A percentile compares a stretch with the other conserved stretches of the same genome.
Conservation (phyloP, 2,797 vertebrate genomes). For the Argentina silus region DNA sequence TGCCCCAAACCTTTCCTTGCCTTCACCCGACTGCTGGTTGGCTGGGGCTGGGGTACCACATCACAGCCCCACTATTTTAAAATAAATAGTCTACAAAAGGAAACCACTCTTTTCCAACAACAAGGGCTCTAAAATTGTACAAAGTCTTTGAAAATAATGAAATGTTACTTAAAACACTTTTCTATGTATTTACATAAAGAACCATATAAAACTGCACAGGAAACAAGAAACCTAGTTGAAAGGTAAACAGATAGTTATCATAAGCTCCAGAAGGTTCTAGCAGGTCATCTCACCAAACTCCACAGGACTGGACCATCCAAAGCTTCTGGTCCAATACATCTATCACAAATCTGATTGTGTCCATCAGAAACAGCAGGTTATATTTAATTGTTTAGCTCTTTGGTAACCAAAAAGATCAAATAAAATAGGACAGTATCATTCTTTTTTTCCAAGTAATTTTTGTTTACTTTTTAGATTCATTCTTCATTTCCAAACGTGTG, state of each 20-base stretch:
- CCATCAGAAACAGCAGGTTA: conserved; percentile 73
- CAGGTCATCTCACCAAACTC: conserved; percentile 38
- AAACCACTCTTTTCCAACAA: conserved; percentile 64
- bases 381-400: conserved; percentile 82
- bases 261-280: conserved; percentile 48
- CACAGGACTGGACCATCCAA: conserved; percentile 26
- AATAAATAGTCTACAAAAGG: conserved; percentile 82
- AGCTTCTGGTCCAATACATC: conserved; percentile 25
- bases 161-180: conserved; percentile 81
- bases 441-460: conserved; percentile 66
- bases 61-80: conserved; percentile 76
- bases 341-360: conserved; percentile 48
- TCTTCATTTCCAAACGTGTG: conserved; percentile 67
- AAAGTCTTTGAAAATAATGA: conserved; percentile 81
- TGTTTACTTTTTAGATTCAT: conserved; percentile 68
- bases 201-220: conserved; percentile 82
- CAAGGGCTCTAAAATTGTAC: conserved; percentile 79
- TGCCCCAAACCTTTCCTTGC: conserved; percentile 26
- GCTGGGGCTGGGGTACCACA: conserved; percentile 27
- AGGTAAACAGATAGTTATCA: conserved; percentile 55
- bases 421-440: conserved; percentile 62
- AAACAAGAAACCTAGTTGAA: conserved; percentile 58
- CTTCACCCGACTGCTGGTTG: conserved; percentile 36
- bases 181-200: conserved; percentile 86
- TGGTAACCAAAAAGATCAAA: conserved; percentile 86